Base-by-base conservation (phyloP, 2,888 invertebrate genomes). In the Athalia circularis region DNA sequence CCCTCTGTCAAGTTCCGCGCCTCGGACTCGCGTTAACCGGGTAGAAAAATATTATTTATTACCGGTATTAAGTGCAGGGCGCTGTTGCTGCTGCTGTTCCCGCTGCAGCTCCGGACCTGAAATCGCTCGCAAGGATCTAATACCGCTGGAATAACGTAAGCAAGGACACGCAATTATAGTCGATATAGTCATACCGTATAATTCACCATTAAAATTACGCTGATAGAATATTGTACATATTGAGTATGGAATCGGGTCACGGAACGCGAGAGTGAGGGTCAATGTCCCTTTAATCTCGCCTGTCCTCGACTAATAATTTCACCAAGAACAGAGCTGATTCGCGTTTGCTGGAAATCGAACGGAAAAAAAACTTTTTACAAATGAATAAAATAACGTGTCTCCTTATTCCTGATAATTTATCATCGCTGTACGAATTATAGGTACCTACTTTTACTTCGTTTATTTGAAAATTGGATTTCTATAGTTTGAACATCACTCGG, bases 221-320 rank as follows among this genome's bases (percentile, higher is more conserved):
- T 13, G 43, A 67, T 48, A 48, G n/a, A 1, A n/a, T 6, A 50
- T 52, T 15, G 45, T 65, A 65, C 64, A 9, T 7, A 9, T 61
- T n/a, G 15, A 64, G n/a, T 50, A 67, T 67, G 7, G 43, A 72
- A 72, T 59, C 72, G 72, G 57, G 72, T 72, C 59, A 72, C 29
- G 59, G 59, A 72, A 72, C 72, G 72, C 57, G 72, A 72, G 72
- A 72, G 72, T 72, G 72, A 48, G 45, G 59, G 72, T 72, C 72
- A 72, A 72, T 29, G 72, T 57, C 72, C 72, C 59, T 57, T 59
- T 47, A 59, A 72, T 72, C 72, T 47, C 59, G 15, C 52, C 68
- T 68, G 68, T 68, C 68, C 54, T 68, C 50, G 68, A 52, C 52
- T 52, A 68, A 48, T 68, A 68, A 68, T 68, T 68, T 59, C 59